Base-by-base conservation (phyloP, 92 coral and sea anemone genomes). In the Chrysogorgia sp. region DNA sequence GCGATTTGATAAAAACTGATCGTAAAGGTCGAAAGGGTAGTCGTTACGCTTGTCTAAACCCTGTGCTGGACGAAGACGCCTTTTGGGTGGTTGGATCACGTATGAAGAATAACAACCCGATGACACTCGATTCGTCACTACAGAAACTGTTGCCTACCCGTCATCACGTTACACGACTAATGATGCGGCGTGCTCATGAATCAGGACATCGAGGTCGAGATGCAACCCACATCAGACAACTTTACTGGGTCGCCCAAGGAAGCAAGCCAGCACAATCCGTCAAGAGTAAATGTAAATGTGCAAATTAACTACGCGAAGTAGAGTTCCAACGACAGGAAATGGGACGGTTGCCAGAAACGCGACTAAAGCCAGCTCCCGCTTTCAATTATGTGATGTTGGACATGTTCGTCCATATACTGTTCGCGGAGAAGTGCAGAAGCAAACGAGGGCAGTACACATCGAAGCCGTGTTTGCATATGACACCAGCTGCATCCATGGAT, bases 371-470 rank as follows among this genome's bases (percentile, higher is more conserved):
- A n/a, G n/a, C n/a, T n/a, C n/a, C n/a, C n/a, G n/a, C 88, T 17
- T 90, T 90, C 64, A 84, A 82, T 75, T 71, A 56, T 47, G 81
- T 67, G 0, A 87, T 87, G 91, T 34, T 90, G 0, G 90, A 81
- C 50, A 34, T 89, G 67, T 90, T 90, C 83, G 91, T 7, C 87
- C 89, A 12, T 87, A 87, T 52, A 45, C 75, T 3, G 94, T 90
- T 0, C 5, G 85, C 49, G 90, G 85, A 15, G 86, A 79, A 57
- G 92, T 85, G 24, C 90, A 89, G 81, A 86, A 85, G 70, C 77
- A 87, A 21, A 79, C 71, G 63, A 52, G 88, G 74, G 92, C 90
- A 28, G 92, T 88, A n/a, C n/a, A n/a, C n/a, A n/a, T n/a, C n/a
- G n/a, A n/a, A n/a, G n/a, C n/a, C n/a, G n/a, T n/a, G n/a, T n/a